Evolutionary conservation across 2,113 vertebrate genomes (phyloP), one percentile per base, ranked within the genome.

Genomic region (Coptodon bakossiorum): DNA sequence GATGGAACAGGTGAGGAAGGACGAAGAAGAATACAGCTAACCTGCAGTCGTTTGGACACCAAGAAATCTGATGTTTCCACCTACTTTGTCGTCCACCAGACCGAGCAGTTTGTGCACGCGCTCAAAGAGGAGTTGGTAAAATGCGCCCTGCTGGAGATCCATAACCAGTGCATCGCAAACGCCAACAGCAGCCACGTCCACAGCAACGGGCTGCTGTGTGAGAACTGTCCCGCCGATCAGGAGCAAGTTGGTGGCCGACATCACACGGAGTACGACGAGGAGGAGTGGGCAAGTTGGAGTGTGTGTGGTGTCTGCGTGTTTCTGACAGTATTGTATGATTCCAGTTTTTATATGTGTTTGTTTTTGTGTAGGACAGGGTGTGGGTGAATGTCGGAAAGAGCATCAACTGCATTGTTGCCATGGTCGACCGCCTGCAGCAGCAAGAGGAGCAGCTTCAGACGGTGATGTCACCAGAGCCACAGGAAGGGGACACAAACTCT

Each of bases 61-160:
- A 19, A 66, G 0, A 52, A 40, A 50, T 12, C 2, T 22, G 6
- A 76, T 7, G 48, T 79, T 50, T 14, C 16, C 4, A 16, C 29
- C 19, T 9, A 24, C 19, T 17, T 19, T n/a, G 5, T 7, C 11
- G 78, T 66, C 85, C 1, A 53, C 78, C 92, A 99, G 98, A 98
- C 97, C 1, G 95, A 97, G 81, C 92, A 96, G 83, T 98, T 99
- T 86, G 97, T 98, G 17, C 97, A 98, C 1, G 95, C 97, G 0
- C 97, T 98, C 87, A 98, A 98, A 93, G 98, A 98, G 71, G 97
- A 98, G 92, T 95, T 98, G 94, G 95, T 99, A 82, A 97, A 95
- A 88, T 97, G 94, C 52, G 97, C 97, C 83, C 96, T 98, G 89
- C 27, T 97, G 89, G 96, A 95, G 29, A 96, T 98, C 12, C 97